phyloP scores from a whole-genome alignment of 2,113 vertebrate species.

The Albula goreensis region DNA sequence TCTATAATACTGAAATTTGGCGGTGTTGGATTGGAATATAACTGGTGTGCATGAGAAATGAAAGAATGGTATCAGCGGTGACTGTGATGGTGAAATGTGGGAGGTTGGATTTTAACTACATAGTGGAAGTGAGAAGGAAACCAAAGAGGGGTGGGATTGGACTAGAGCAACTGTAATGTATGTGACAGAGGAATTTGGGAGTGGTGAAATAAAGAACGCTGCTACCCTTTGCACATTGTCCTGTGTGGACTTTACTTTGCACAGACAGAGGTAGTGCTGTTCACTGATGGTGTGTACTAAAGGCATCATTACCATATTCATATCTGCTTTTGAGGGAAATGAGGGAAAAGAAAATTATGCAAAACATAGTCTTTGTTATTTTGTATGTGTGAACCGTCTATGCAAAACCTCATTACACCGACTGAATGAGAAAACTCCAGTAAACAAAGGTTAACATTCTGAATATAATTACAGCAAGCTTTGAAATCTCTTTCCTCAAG shows the following conservation, averaged over 20 bases:
- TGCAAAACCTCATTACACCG: neutral
- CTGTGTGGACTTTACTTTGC: neutral
- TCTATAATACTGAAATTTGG: no score
- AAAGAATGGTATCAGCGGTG: neutral
- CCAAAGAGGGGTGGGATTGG: neutral
- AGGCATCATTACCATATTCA: neutral
- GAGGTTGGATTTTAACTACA: neutral
- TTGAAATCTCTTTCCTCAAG: neutral
- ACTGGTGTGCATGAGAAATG: neutral
- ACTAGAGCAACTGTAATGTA: neutral
- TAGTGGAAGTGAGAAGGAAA: neutral
- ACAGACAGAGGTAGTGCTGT: neutral
- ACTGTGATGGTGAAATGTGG: neutral
- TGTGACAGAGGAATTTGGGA: neutral
- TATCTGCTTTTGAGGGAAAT: neutral
- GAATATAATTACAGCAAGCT: conserved; percentile 1
- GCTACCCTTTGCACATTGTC: neutral
- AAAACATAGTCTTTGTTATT: neutral
- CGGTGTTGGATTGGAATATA: neutral
- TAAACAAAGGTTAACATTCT: neutral
- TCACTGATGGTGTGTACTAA: neutral
- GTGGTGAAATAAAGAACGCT: neutral
- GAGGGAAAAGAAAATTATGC: neutral
- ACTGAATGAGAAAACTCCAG: neutral
- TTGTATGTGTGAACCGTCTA: neutral